Conservation (phyloP, 2,797 vertebrate species). For the Phoxinus dragarum region DNA sequence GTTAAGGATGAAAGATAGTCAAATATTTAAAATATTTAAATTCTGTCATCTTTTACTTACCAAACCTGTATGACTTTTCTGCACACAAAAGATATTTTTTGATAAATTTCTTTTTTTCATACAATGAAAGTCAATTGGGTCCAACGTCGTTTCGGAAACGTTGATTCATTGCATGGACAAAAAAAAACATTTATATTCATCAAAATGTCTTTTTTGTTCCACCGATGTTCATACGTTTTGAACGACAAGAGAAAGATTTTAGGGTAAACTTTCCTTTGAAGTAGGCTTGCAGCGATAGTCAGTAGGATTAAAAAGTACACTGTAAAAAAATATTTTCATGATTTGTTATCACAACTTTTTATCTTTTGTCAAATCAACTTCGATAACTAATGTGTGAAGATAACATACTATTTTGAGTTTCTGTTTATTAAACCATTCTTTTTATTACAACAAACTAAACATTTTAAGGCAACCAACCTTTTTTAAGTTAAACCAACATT, state of each 20-base stretch:
- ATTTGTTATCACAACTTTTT: too few relatives aligned
- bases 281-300: too few relatives aligned
- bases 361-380: too few relatives aligned
- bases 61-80: neutral
- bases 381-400: too few relatives aligned
- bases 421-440: too few relatives aligned
- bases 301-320: too few relatives aligned
- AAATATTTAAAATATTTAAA: neutral
- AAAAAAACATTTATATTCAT: neutral
- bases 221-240: neutral
- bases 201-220: neutral
- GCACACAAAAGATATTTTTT: neutral
- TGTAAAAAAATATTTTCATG: too few relatives aligned
- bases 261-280: neutral
- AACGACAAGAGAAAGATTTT: neutral
- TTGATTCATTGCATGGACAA: neutral
- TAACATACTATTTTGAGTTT: too few relatives aligned
- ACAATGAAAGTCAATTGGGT: neutral
- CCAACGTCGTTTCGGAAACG: too few relatives aligned
- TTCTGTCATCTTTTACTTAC: neutral
- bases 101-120: neutral
- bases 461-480: too few relatives aligned
- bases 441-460: too few relatives aligned
- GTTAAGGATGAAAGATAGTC: neutral
- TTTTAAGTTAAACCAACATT: too few relatives aligned